Conservation (phyloP, 2,888 invertebrate genomes). For the Coenonympha arcania region DNA sequence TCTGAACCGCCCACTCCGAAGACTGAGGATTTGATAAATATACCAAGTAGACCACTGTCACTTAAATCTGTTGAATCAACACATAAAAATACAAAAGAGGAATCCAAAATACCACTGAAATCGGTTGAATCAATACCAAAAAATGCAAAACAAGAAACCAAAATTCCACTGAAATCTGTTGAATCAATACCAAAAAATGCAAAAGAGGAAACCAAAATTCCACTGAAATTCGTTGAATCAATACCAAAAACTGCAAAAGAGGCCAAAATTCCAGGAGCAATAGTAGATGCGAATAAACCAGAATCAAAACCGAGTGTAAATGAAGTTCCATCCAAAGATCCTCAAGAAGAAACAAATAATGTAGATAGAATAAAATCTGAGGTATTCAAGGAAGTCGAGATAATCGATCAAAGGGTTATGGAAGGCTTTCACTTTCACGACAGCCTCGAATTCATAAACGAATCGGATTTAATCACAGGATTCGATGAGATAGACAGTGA, state of each 20-base stretch:
- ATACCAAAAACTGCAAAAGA: too few species aligned
- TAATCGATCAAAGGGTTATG: slow-evolving; percentile 33
- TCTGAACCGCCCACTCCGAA: slow-evolving; percentile 35
- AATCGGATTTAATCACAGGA: slow-evolving; percentile 36
- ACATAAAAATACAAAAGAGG: too few species aligned
- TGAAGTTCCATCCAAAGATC: slow-evolving; percentile 31
- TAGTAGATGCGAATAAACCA: slow-evolving; percentile 34
- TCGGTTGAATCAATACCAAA: too few species aligned
- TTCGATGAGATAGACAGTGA: slow-evolving; percentile 51
- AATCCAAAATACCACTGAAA: slow-evolving; percentile 47
- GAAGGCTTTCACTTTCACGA: slow-evolving; percentile 35
- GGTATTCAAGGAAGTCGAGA: slow-evolving; percentile 49
- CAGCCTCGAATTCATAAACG: slow-evolving; percentile 49
- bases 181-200: too few species aligned
- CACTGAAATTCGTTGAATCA: slow-evolving; percentile 34
- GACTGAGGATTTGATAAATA: slow-evolving; percentile 20
- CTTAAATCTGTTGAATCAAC: slow-evolving; percentile 34
- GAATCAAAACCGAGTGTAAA: slow-evolving; percentile 39
- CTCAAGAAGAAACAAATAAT: slow-evolving; percentile 22
- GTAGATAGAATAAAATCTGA: slow-evolving; percentile 50
- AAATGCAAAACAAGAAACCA: too few species aligned
- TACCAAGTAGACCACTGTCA: slow-evolving; percentile 30
- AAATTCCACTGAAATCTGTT: too few species aligned
- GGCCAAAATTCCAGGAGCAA: slow-evolving; percentile 44
- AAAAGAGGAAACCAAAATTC: too few species aligned